phyloP scores from a whole-genome alignment of 2,113 vertebrate genomes.

The Oreochromis spilurus region DNA sequence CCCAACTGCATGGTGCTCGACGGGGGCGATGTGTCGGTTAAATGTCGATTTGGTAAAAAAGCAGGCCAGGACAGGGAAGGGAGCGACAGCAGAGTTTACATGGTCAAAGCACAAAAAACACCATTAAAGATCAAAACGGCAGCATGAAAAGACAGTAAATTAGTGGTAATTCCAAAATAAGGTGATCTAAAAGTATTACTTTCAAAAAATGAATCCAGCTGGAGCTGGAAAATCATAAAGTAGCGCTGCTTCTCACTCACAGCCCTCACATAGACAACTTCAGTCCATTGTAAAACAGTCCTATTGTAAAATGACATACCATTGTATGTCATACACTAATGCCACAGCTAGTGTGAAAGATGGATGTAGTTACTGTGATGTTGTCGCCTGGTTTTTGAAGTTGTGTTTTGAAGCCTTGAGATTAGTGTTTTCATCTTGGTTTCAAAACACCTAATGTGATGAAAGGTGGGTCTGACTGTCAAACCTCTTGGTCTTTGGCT shows the following conservation, averaged over 20 bases:
- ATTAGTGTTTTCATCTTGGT: neutral
- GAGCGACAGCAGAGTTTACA: neutral
- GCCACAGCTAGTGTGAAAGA: neutral
- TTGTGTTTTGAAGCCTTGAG: neutral
- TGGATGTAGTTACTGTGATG: neutral
- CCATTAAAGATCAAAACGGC: neutral
- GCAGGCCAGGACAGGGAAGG: neutral
- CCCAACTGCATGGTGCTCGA: neutral
- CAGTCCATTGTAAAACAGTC: neutral
- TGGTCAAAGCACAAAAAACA: neutral
- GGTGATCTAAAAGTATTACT: neutral
- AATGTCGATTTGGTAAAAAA: neutral
- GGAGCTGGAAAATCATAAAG: neutral
- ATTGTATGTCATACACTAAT: neutral
- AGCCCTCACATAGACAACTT: neutral
- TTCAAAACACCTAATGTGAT: neutral
- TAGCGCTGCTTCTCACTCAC: neutral
- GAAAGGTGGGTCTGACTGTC: neutral
- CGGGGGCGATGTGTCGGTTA: rapidly evolving
- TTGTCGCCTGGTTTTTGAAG: neutral
- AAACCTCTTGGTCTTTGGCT: neutral
- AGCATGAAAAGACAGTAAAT: neutral
- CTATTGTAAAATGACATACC: no score
- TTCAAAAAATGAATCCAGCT: neutral
- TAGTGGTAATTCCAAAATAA: neutral